These are phyloP conservation scores for Prosapia bicincta DNA, from an alignment of 2,888 invertebrate species.

Conservation along the genomic window DNA sequence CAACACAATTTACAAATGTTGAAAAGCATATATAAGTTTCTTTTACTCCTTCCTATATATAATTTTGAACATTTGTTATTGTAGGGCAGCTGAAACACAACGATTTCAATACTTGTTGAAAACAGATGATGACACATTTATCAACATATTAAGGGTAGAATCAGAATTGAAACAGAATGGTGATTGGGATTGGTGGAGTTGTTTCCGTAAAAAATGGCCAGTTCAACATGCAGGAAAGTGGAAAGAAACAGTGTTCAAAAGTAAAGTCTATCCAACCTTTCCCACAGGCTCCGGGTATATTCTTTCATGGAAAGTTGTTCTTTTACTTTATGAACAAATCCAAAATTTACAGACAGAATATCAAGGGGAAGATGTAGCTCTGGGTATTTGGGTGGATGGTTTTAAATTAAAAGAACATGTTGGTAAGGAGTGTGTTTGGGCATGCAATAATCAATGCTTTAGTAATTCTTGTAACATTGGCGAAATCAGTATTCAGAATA, in stretches of 20 bases:
- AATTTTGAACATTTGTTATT: conserved; percentile 12
- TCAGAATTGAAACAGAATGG: conserved; percentile 26
- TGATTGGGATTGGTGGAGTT: conserved; percentile 39
- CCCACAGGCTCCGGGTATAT: conserved; percentile 41
- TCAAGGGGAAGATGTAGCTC: conserved; percentile 40
- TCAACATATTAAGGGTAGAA: conserved; percentile 35
- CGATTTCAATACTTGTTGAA: conserved; percentile 38
- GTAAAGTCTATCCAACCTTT: conserved; percentile 39
- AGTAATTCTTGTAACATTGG: conserved; percentile 25
- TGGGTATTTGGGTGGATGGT: conserved; percentile 39
- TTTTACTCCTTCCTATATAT: neutral
- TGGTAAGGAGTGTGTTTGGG: conserved; percentile 31
- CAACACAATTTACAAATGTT: too few relatives aligned
- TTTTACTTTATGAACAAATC: neutral
- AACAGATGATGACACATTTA: conserved; percentile 41
- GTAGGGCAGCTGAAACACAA: conserved; percentile 33
- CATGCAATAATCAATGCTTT: conserved; percentile 29
- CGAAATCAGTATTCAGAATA: conserved; percentile 21
- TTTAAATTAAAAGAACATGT: conserved; percentile 26
- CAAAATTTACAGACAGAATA: conserved; percentile 13
- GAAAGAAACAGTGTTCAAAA: conserved; percentile 36
- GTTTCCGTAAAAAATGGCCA: conserved; percentile 38
- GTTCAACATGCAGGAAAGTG: conserved; percentile 39
- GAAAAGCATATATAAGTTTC: too few relatives aligned
- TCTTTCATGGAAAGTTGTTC: conserved; percentile 25